phyloP scores from a whole-genome alignment of 2,888 invertebrate species.

The Pantelozetes paolii region DNA sequence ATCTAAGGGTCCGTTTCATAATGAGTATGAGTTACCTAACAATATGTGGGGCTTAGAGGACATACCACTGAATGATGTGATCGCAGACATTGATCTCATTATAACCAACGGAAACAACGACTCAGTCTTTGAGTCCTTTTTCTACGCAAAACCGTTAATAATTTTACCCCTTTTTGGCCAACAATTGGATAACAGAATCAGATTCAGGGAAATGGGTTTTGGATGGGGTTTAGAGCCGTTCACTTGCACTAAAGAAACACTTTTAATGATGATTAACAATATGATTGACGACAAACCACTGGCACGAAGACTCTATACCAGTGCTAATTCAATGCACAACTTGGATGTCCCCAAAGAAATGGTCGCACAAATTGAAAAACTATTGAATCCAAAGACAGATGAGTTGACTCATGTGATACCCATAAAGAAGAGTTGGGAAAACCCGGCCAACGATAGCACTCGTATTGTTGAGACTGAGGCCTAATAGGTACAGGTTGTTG shows the following conservation, averaged over 20 bases:
- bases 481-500: too few species aligned
- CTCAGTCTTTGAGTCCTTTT: not conserved
- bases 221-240: slow-evolving; percentile 25
- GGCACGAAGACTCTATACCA: not conserved
- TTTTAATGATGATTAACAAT: not conserved
- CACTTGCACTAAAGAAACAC: not conserved
- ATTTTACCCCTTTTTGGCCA: slow-evolving; percentile 24
- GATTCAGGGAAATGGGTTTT: slow-evolving; percentile 19
- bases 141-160: slow-evolving; percentile 1
- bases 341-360: not conserved
- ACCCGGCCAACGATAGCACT: too few species aligned
- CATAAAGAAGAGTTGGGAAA: too few species aligned
- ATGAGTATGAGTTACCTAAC: slow-evolving; percentile 22
- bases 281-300: not conserved
- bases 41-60: slow-evolving; percentile 34
- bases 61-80: slow-evolving; percentile 11
- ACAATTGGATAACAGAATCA: slow-evolving; percentile 24
- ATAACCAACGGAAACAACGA: slow-evolving; percentile 25
- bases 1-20: not conserved
- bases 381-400: not conserved
- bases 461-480: too few species aligned
- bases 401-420: too few species aligned
- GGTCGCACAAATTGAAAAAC: not conserved
- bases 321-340: not conserved
- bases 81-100: not conserved